Base-by-base conservation (phyloP, 2,113 vertebrate species). In the Willisornis vidua region DNA sequence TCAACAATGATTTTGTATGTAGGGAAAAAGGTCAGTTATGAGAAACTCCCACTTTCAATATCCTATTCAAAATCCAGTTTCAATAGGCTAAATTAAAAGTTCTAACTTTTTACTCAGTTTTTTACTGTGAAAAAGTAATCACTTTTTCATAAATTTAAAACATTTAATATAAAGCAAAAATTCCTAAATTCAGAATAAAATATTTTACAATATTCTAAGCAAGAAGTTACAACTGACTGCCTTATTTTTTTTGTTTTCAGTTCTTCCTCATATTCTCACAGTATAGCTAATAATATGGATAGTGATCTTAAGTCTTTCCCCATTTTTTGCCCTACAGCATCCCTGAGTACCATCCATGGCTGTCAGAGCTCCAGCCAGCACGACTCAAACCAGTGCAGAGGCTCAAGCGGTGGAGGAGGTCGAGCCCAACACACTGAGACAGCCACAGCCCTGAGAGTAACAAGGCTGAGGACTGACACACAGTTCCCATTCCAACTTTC, bases 401-500 rank as follows among this genome's bases (percentile, higher is more conserved):
- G 51, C 26, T 78, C n/a, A 1, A 43, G 41, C 2, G 0, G 2
- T 3, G 39, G 68, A 16, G n/a, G 15, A 2, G 25, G 31, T 8
- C n/a, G 2, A 26, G 49, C 18, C 49, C 48, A 54, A 7, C 33
- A 19, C 33, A 2, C 14, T 3, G 9, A 10, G 35, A 39, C 72
- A 51, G 63, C 5, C 23, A 7, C 39, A 35, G 6, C n/a, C 39
- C 41, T 1, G 0, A 0, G 19, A 9, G 51, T 17, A 14, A 5
- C 24, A 4, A 3, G 2, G 18, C 49, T 15, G 29, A 43, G 43
- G 15, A 16, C 48, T 2, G 51, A 51, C 46, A 10, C 12, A 19
- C 31, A 28, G 13, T 43, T 22, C 45, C 63, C 31, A 4, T 12
- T 3, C 6, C 16, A 5, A 7, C 1, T 2, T 15, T 35, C 52